Conservation (phyloP, 1,140 invertebrate species). For the Diploscapter pachys region DNA sequence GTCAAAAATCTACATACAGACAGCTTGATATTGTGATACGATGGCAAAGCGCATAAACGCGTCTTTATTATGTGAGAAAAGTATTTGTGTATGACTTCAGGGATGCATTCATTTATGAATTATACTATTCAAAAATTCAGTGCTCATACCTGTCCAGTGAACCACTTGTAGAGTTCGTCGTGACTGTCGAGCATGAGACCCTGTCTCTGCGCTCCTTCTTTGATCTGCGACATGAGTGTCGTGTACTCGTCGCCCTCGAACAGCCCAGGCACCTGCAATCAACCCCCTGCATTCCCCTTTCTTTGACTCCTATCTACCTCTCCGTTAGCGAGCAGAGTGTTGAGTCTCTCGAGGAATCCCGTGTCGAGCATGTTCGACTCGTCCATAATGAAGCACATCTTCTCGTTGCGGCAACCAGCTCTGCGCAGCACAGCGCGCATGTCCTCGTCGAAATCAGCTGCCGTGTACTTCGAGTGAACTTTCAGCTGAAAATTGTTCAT, state of each 20-base stretch:
- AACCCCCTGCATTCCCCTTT: neutral
- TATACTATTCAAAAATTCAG: neutral
- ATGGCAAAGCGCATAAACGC: too few relatives aligned
- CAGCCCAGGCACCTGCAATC: conserved; percentile 69
- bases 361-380: conserved; percentile 98
- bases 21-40: too few relatives aligned
- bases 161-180: conserved; percentile 98
- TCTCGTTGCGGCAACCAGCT: conserved; percentile 94
- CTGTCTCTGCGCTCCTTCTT: conserved; percentile 94
- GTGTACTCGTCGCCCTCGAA: conserved; percentile 84
- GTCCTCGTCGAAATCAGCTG: conserved; percentile 98
- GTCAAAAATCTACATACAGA: too few relatives aligned
- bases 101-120: too few relatives aligned
- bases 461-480: conserved; percentile 98
- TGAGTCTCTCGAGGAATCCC: conserved; percentile 97
- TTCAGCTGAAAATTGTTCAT: conserved; percentile 59
- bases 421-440: conserved; percentile 83
- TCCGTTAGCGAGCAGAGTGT: conserved; percentile 95
- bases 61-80: too few relatives aligned
- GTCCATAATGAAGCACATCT: conserved; percentile 97
- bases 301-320: conserved; percentile 66
- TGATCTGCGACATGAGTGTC: conserved; percentile 98
- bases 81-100: too few relatives aligned
- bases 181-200: conserved; percentile 96
- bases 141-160: conserved; percentile 73